A percentile compares a stretch with the other conserved stretches of the same genome.
Conservation (phyloP, 2,113 vertebrate species). For the Pterophyllum scalare region DNA sequence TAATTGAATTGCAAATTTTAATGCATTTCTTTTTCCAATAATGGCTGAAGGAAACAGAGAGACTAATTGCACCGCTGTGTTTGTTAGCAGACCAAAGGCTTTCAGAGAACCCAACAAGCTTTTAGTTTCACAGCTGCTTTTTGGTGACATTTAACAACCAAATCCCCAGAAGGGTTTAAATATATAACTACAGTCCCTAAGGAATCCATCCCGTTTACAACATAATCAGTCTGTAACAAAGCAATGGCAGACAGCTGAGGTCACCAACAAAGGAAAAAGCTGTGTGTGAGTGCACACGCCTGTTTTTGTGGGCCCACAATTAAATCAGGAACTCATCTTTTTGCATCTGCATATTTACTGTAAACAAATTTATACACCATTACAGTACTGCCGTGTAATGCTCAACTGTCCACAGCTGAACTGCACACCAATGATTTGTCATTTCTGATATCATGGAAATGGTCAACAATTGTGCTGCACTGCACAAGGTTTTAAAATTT, state of each 20-base stretch:
- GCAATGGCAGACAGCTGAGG: constrained; percentile 38
- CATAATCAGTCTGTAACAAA: constrained; percentile 44
- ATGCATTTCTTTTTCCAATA: constrained; percentile 21
- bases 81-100: constrained; percentile 14
- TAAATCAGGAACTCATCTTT: constrained; percentile 32
- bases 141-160: constrained; percentile 42
- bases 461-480: neutral
- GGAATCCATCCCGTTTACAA: constrained; percentile 20
- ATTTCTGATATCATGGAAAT: neutral
- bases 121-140: constrained; percentile 38
- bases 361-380: constrained; percentile 7
- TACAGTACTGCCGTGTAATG: neutral
- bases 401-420: neutral
- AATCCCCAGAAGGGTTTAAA: constrained; percentile 38
- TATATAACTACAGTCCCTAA: constrained; percentile 37
- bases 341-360: constrained; percentile 19
- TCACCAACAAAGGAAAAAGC: constrained; percentile 15
- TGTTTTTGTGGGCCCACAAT: constrained; percentile 25
- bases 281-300: neutral
- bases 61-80: constrained; percentile 25
- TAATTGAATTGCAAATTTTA: constrained; percentile 27
- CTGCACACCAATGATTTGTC: neutral
- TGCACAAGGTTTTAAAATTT: neutral
- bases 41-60: constrained; percentile 15
- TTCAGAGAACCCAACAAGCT: constrained; percentile 4